Base-by-base conservation (phyloP, 2,113 vertebrate genomes). In the Peucedramus taeniatus region DNA sequence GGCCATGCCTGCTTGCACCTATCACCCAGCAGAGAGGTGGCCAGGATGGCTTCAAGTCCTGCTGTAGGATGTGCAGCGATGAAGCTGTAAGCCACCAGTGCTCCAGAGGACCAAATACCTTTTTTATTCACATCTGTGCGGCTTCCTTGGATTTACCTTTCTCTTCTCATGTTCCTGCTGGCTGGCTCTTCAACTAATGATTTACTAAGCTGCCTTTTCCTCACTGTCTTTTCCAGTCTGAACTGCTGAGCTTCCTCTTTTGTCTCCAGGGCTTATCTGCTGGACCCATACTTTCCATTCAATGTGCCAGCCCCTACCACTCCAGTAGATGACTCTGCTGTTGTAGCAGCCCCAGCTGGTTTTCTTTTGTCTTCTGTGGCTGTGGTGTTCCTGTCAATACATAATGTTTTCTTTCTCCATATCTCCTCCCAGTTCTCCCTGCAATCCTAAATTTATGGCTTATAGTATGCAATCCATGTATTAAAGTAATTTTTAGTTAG, bases 401-500 rank as follows among this genome's bases (percentile, higher is more conserved):
- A 35, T 74, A 26, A 33, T 59, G 5, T 45, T 53, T 66, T 70
- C 54, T 13, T 72, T 44, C 19, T 85, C 31, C 31, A 11, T 2
- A 1, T 83, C 31, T 63, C 87, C 20, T 51, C 42, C 9, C 4
- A 28, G 47, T 30, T 51, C 39, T 95, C 39, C 27, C 39, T 13
- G 1, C 6, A 49, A 19, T 56, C 23, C 53, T 35, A 9, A 71
- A 24, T 72, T 88, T 75, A 71, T 77, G 27, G 40, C 27, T 90
- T 90, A n/a, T 63, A 74, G 63, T 30, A 54, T 78, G 64, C 79
- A 90, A 75, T 81, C 31, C 2, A 0, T 64, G 16, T 75, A 60
- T 92, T 95, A 94, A 92, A 92, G 28, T 66, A 82, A 59, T 93
- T 92, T 94, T 85, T 76, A 90, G 47, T 92, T 68, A 94, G 64